Evolutionary conservation across 2,113 vertebrate species (phyloP), one percentile per base, ranked within the genome.

Genomic region (Amblyornis subalaris): DNA sequence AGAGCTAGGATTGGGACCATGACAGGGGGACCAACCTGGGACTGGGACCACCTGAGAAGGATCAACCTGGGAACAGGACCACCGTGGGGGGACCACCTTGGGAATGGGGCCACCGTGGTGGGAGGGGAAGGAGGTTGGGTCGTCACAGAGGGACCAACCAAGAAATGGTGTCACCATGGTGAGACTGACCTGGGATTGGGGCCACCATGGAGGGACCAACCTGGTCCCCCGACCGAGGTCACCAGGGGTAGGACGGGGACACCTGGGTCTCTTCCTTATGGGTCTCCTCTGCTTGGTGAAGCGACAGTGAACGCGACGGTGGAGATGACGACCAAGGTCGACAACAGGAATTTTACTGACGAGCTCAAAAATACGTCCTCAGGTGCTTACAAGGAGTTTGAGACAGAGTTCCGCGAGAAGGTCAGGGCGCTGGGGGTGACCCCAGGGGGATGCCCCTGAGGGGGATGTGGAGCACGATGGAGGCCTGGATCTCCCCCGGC

Each of bases 331-430:
- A 9, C 78, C 53, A 50, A 50, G 16, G 3, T 81, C 0, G 8
- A 50, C 3, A 25, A 60, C 73, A 7, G 9, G 11, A 3, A 3
- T n/a, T 58, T 42, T 4, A 1, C 16, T 0, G 2, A 38, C 0
- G 2, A 40, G 0, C 29, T 69, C 29, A 1, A 1, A 0, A 0
- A 69, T 3, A 0, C 0, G 0, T 3, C 2, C 7, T 81, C 78
- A 2, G 0, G 2, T 0, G 35, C 3, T 9, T 81, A n/a, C 64
- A 4, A 3, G 64, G 0, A 48, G 0, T 81, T 81, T 2, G 19
- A 10, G 3, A 0, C 1, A 1, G 35, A 3, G 2, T 81, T 81
- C 78, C 6, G 69, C 53, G 0, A 11, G 7, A 7, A 48, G 78
- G 78, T 81, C 44, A 50, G 65, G 65, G 20, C 29, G 23, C 23